Base-by-base conservation (phyloP, 2,888 invertebrate species). In the Catocala sponsa region DNA sequence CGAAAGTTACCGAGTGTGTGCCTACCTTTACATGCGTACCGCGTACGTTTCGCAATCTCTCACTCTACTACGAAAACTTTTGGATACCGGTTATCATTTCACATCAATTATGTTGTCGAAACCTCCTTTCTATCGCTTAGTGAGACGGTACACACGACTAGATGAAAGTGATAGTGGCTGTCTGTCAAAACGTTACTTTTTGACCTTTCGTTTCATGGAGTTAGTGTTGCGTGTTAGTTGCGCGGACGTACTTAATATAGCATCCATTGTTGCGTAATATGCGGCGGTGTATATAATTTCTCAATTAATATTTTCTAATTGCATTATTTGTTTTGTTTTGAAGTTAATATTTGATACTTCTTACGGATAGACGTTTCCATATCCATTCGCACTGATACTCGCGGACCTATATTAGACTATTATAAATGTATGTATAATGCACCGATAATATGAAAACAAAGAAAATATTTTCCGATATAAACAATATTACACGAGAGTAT, bases 1-100 rank as follows among this genome's bases (percentile, higher is more conserved):
- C 91, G 94, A 94, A 94, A 94, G 92, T 93, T 90, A 82, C 71
- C 73, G 78, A 75, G 86, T 87, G 88, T 87, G 84, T 81, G 82
- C 79, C 73, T 72, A 78, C 78, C 83, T 81, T 83, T 78, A 85
- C 85, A 85, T 85, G 87, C 87, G 88, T 86, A 75, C 68, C 54
- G 68, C 74, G 83, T 68, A 65, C 63, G 78, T 88, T 84, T 86
- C 85, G 84, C 87, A 87, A 88, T 68, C 67, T 57, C 63, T 53
- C 57, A 49, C 44, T 42, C 65, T 74, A 72, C 68, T 68, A 65
- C 72, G 71, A 63, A 63, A 71, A 62, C 61, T 68, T 77, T 68
- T 63, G 56, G 65, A 57, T 61, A 78, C 78, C 66, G 69, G 69
- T 76, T 67, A 64, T 53, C 53, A 66, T 68, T 71, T 69, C 60